These are phyloP conservation scores for Salminus brasiliensis DNA, from an alignment of 2,113 vertebrate genomes.

Conservation along the genomic window DNA sequence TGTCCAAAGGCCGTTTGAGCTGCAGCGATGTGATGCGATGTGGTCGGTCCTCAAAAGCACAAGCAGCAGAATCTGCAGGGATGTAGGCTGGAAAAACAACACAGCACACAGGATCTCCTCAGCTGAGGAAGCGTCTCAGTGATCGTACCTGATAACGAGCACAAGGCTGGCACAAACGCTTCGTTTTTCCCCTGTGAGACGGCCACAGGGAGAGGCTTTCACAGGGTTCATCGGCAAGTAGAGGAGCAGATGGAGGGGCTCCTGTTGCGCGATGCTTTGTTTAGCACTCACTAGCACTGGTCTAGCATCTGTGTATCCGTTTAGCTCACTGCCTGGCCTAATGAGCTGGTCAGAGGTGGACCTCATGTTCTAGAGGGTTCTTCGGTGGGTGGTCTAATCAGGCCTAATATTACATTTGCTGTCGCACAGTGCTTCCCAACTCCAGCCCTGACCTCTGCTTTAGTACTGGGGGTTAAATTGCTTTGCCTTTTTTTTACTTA, in stretches of 20 bases:
- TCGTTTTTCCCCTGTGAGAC: not conserved
- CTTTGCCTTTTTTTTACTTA: no score
- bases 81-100: not conserved
- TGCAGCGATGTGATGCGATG: not conserved
- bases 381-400: not conserved
- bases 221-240: not conserved
- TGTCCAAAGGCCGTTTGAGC: not conserved
- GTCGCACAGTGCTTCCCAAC: not conserved
- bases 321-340: not conserved
- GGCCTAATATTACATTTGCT: not conserved
- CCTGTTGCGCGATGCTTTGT: not conserved
- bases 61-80: not conserved
- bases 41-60: slow-evolving; percentile 8
- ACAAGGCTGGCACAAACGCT: slow-evolving; percentile 17
- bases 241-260: slow-evolving; percentile 16
- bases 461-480: no score
- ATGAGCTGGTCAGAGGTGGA: not conserved
- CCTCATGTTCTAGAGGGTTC: not conserved
- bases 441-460: no score
- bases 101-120: not conserved
- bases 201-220: slow-evolving; percentile 16
- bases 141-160: slow-evolving; percentile 34
- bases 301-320: not conserved
- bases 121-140: not conserved
- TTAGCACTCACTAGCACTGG: not conserved